Evolutionary conservation across 2,113 vertebrate species (phyloP), one percentile per base, ranked within the genome.

Genomic region (Ochotona curzoniae): DNA sequence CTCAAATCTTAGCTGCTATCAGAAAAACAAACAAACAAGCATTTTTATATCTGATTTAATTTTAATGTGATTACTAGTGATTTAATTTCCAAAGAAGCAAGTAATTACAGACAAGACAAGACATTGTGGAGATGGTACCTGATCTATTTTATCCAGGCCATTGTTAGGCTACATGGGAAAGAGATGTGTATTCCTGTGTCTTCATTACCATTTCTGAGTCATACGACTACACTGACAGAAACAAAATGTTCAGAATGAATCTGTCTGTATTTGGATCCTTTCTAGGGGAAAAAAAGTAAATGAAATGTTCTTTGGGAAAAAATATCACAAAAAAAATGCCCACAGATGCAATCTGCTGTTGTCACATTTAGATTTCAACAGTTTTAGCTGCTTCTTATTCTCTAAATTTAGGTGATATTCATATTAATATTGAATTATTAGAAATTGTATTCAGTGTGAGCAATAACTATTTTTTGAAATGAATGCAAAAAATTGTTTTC

Each of bases 41-140:
- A 51, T 30, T 35, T 13, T 78, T 87, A 60, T 63, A 86, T 74
- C 63, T 86, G 75, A 71, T 90, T 82, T 91, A 66, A 84, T 69
- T 89, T 93, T 93, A 95, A 93, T 83, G 17, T 47, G 32, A 89
- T 92, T 91, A 84, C 67, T 23, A 87, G 61, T 70, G n/a, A 94
- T 90, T 90, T 87, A 20, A 15, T 85, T 95, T 90, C 71, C 79
- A 93, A 94, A 87, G 66, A 75, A 92, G 38, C 86, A 83, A 85
- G 32, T 95, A 82, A 96, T 94, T 86, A 81, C 5, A 93, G 79
- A 87, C 47, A 91, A 87, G 11, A 69, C 47, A 51, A 83, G 78
- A 90, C 71, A 84, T 26, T 64, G 80, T 63, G 67, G 57, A 57
- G 87, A 82, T 54, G 63, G 54, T 79, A 3, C 23, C 57, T n/a